phyloP scores from a whole-genome alignment of 2,113 vertebrate species.

The Pygoscelis antarcticus region DNA sequence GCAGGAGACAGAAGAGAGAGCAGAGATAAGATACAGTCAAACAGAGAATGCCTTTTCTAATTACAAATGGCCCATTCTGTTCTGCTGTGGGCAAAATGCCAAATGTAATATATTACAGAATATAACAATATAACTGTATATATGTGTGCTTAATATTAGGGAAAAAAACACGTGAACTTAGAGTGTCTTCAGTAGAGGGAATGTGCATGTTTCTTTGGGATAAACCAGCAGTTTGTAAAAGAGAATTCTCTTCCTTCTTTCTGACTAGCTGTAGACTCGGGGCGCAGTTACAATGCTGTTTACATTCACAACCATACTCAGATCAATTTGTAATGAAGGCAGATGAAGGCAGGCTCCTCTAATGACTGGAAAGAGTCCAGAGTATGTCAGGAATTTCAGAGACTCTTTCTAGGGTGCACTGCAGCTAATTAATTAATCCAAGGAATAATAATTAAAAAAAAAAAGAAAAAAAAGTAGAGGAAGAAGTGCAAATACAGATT shows the following conservation, averaged over 20 bases:
- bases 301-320: constrained; percentile 17
- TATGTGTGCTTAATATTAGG: neutral
- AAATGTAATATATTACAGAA: constrained; percentile 35
- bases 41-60: constrained; percentile 38
- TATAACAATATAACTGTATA: neutral
- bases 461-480: neutral
- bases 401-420: constrained; percentile 5
- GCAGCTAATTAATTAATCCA: constrained; percentile 56
- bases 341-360: constrained; percentile 41
- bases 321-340: constrained; percentile 7
- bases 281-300: constrained; percentile 39
- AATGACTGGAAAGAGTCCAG: constrained; percentile 40
- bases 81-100: constrained; percentile 51
- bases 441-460: neutral
- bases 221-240: constrained; percentile 4
- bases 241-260: constrained; percentile 13
- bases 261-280: neutral
- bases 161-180: neutral
- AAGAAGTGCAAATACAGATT: constrained; percentile 9
- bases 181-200: neutral
- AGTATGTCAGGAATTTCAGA: constrained; percentile 31
- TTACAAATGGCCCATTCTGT: constrained; percentile 51
- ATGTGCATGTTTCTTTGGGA: neutral
- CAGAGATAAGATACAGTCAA: constrained; percentile 50
- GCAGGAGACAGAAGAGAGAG: constrained; percentile 54